Conservation (phyloP, 2,113 vertebrate species). For the Gallinago paraguaiae region DNA sequence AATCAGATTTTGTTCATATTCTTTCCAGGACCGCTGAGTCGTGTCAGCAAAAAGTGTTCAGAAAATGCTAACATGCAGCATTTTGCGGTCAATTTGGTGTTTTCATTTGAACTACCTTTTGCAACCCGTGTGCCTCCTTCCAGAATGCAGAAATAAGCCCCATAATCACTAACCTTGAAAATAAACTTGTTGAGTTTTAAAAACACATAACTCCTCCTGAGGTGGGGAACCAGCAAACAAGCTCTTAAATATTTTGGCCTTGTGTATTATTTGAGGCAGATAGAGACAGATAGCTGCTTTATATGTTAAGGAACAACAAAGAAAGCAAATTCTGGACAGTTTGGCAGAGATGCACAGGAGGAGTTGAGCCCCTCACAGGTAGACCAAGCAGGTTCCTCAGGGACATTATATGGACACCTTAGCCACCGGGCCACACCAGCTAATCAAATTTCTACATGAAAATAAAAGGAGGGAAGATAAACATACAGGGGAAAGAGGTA, state of each 20-base stretch:
- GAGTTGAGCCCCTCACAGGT: rapidly evolving
- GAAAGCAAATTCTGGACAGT: not conserved
- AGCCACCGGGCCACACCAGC: not conserved
- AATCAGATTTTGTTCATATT: slow-evolving; percentile 69
- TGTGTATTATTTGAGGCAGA: not conserved
- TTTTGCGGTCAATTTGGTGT: slow-evolving; percentile 41
- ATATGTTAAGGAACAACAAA: not conserved
- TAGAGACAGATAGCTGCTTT: not conserved
- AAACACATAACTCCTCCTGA: not conserved
- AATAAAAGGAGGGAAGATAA: not conserved
- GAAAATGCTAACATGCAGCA: slow-evolving; percentile 59
- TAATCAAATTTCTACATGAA: not conserved
- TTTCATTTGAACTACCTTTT: slow-evolving; percentile 63
- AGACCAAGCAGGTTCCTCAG: not conserved
- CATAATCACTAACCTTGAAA: slow-evolving; percentile 34
- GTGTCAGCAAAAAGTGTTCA: slow-evolving; percentile 65
- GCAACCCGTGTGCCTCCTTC: slow-evolving; percentile 21
- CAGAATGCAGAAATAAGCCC: not conserved
- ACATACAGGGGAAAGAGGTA: not conserved
- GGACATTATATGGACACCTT: not conserved
- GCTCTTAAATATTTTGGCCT: not conserved
- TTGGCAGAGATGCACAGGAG: not conserved
- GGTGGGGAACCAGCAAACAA: not conserved
- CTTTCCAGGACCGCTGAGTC: slow-evolving; percentile 17
- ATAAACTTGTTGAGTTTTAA: not conserved